These are phyloP conservation scores for Papilio demoleus DNA, from an alignment of 2,888 invertebrate genomes.

Conservation along the genomic window DNA sequence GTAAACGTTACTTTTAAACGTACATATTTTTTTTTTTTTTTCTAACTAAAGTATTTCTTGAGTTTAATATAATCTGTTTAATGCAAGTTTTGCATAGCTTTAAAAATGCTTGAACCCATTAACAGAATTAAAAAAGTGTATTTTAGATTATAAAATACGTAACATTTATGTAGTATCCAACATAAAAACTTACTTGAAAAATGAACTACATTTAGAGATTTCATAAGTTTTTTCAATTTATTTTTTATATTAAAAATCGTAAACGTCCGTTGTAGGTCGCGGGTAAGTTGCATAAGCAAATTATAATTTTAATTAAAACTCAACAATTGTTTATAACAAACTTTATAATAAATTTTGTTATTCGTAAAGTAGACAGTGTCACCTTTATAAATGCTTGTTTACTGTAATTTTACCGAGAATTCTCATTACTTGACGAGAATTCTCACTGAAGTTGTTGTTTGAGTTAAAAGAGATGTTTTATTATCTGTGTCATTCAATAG, in stretches of 20 bases:
- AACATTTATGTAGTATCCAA: slow-evolving; percentile 4
- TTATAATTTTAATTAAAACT: neutral
- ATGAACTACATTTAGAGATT: neutral
- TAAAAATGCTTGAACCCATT: slow-evolving; percentile 25
- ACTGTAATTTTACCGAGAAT: slow-evolving; percentile 9
- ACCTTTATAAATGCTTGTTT: slow-evolving; percentile 29
- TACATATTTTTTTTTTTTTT: neutral
- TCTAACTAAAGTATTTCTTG: neutral
- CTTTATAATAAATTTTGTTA: slow-evolving; percentile 20
- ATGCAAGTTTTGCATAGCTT: slow-evolving; percentile 12
- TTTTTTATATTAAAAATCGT: neutral
- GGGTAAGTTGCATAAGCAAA: neutral
- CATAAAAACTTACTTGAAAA: slow-evolving; percentile 10
- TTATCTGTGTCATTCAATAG: neutral
- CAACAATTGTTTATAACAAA: neutral
- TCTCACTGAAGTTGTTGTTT: slow-evolving; percentile 13
- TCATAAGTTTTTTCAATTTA: neutral
- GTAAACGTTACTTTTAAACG: neutral
- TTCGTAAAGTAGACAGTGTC: slow-evolving; percentile 1
- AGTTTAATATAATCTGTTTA: slow-evolving; percentile 8
- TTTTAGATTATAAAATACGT: slow-evolving; percentile 10
- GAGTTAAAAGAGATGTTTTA: slow-evolving; percentile 11
- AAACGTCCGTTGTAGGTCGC: neutral
- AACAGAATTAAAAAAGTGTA: slow-evolving; percentile 17
- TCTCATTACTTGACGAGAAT: slow-evolving; percentile 20